These are phyloP conservation scores for Latrodectus hesperus DNA, from an alignment of 2,888 invertebrate genomes.

Conservation along the genomic window DNA sequence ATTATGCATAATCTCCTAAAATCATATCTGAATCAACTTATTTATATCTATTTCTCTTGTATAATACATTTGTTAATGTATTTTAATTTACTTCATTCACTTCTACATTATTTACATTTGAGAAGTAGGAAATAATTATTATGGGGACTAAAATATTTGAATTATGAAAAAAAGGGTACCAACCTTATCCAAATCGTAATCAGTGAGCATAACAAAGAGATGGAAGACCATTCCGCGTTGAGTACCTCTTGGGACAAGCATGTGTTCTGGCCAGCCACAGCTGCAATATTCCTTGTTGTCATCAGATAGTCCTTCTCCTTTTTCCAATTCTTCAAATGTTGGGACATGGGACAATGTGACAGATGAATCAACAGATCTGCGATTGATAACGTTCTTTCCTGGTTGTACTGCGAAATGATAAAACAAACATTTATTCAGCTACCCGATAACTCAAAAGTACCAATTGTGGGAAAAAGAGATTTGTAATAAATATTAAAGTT, in stretches of 20 bases:
- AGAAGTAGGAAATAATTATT: too few relatives aligned
- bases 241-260: constrained; percentile 85
- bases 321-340: constrained; percentile 84
- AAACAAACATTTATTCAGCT: not conserved
- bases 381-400: constrained; percentile 79
- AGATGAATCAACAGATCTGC: constrained; percentile 83
- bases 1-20: too few relatives aligned
- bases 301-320: constrained; percentile 71
- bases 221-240: constrained; percentile 81
- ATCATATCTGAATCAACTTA: too few relatives aligned
- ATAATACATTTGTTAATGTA: too few relatives aligned
- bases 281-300: constrained; percentile 85
- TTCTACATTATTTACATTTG: too few relatives aligned
- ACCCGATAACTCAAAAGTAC: not conserved
- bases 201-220: constrained; percentile 86
- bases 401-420: constrained; percentile 78
- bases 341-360: constrained; percentile 89
- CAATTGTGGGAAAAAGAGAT: not conserved
- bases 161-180: not conserved
- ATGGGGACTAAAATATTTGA: not conserved
- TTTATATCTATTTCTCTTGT: too few relatives aligned
- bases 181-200: constrained; percentile 82
- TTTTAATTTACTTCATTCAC: too few relatives aligned
- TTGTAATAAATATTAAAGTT: not conserved
- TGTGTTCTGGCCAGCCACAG: constrained; percentile 90